A percentile compares a stretch with the other conserved stretches of the same genome.
Evolutionary conservation across 2,888 invertebrate genomes (phyloP).

Genomic region (Pimpla rufipes): DNA sequence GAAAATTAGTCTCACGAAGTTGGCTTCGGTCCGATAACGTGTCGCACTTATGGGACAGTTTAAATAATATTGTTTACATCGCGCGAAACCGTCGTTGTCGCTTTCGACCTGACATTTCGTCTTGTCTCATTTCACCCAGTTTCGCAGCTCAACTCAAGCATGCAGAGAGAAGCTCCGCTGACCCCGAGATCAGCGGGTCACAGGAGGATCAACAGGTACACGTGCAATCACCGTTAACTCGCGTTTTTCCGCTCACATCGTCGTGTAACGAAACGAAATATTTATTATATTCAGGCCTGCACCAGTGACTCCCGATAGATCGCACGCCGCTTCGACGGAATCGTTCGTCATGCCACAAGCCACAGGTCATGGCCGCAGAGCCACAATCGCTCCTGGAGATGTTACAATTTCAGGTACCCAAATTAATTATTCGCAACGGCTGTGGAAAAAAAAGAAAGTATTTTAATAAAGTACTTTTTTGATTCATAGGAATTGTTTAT

Average conservation of each 20-base stretch:
- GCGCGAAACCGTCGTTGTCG: background rate
- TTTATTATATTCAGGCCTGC: conserved; percentile 24
- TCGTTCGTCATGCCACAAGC: background rate
- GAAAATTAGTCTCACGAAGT: background rate
- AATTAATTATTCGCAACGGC: background rate
- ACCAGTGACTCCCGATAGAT: conserved; percentile 15
- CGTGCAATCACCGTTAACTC: background rate
- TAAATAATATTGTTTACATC: conserved; percentile 48
- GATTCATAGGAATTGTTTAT: no score
- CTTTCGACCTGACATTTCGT: no score
- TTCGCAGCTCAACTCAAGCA: no score
- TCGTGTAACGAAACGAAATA: background rate
- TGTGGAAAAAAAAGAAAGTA: background rate
- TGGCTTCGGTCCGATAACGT: background rate
- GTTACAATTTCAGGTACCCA: conserved; percentile 48
- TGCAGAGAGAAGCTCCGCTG: conserved; percentile 69
- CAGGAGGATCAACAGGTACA: conserved; percentile 64
- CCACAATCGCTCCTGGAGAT: conserved; percentile 69
- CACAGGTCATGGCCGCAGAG: conserved; percentile 58
- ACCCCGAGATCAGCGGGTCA: conserved; percentile 67
- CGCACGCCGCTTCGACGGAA: background rate
- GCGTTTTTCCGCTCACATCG: background rate
- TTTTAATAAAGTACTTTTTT: no score
- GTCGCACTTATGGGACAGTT: conserved; percentile 9
- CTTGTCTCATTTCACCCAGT: no score